Conservation (phyloP, 2,888 invertebrate species). For the Scaeva pyrastri region DNA sequence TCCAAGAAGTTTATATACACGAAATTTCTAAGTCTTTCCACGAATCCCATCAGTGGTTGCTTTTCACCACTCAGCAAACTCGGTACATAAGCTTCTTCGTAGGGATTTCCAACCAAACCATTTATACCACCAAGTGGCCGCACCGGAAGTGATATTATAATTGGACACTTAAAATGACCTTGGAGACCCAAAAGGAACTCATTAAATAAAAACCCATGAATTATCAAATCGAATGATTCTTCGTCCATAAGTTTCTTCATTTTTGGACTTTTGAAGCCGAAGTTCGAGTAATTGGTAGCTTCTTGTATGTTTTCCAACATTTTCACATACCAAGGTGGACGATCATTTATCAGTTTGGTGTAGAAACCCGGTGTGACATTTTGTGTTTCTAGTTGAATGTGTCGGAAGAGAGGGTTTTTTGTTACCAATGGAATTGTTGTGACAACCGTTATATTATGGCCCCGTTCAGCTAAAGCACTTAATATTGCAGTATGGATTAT, state of each 20-base stretch:
- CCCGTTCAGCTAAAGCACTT: slow-evolving; percentile 78
- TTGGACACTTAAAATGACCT: slow-evolving; percentile 80
- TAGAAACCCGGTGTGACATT: neutral
- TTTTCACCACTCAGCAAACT: slow-evolving; percentile 51
- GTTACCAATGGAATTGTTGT: slow-evolving; percentile 73
- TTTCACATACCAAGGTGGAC: neutral
- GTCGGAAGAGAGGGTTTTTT: neutral
- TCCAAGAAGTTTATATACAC: neutral
- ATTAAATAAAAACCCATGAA: slow-evolving; percentile 73
- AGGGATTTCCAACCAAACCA: slow-evolving; percentile 80
- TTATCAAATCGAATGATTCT: slow-evolving; percentile 75
- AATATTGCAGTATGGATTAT: slow-evolving; percentile 80
- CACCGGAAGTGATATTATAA: slow-evolving; percentile 78
- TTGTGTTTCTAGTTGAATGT: neutral
- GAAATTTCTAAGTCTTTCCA: slow-evolving; percentile 77
- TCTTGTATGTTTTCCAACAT: neutral
- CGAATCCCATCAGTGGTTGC: slow-evolving; percentile 78
- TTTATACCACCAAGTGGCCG: slow-evolving; percentile 77
- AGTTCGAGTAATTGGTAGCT: neutral
- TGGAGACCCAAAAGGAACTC: slow-evolving; percentile 78
- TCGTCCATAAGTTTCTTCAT: slow-evolving; percentile 5
- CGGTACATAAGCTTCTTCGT: slow-evolving; percentile 78
- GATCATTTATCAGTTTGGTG: neutral
- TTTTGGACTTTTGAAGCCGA: neutral
- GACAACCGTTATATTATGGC: slow-evolving; percentile 81